Evolutionary conservation across 1,140 invertebrate genomes (phyloP).

Genomic region (Philotrypesis tridentata): DNA sequence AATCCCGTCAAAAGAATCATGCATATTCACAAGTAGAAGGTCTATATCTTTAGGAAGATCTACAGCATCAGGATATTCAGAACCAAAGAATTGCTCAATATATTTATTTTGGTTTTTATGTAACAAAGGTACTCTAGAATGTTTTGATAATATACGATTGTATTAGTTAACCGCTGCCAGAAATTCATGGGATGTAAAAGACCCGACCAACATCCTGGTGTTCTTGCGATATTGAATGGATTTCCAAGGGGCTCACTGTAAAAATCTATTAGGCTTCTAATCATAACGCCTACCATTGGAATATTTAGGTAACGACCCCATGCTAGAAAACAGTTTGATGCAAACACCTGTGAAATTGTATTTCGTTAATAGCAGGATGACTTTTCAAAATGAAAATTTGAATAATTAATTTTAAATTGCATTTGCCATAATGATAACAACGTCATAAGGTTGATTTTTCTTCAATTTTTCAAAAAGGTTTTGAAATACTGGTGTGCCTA

Average conservation of each 20-base stretch:
- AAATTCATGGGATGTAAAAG: conserved; percentile 78
- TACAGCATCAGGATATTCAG: too few relatives aligned
- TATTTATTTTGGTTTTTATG: too few relatives aligned
- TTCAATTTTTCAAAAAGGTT: conserved; percentile 39
- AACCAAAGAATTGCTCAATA: too few relatives aligned
- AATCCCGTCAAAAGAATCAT: conserved; percentile 69
- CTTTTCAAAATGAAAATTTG: too few relatives aligned
- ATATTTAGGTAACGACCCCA: conserved; percentile 75
- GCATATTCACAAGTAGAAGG: too few relatives aligned
- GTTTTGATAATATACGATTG: too few relatives aligned
- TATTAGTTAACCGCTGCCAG: too few relatives aligned
- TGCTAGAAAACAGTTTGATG: conserved; percentile 71
- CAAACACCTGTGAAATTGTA: conserved; percentile 60
- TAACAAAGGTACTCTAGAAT: too few relatives aligned
- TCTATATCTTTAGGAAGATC: too few relatives aligned
- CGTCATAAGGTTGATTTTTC: conserved; percentile 54
- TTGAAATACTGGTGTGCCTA: conserved; percentile 50
- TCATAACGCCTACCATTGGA: conserved; percentile 75
- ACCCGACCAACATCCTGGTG: conserved; percentile 67
- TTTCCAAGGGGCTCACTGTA: conserved; percentile 73
- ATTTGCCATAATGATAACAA: conserved; percentile 52
- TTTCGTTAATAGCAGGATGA: too few relatives aligned
- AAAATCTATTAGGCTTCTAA: background rate
- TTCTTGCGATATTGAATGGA: conserved; percentile 74
- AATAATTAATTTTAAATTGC: too few relatives aligned